Base-by-base conservation (phyloP, 2,797 vertebrate genomes). In the Myotis vivesi region DNA sequence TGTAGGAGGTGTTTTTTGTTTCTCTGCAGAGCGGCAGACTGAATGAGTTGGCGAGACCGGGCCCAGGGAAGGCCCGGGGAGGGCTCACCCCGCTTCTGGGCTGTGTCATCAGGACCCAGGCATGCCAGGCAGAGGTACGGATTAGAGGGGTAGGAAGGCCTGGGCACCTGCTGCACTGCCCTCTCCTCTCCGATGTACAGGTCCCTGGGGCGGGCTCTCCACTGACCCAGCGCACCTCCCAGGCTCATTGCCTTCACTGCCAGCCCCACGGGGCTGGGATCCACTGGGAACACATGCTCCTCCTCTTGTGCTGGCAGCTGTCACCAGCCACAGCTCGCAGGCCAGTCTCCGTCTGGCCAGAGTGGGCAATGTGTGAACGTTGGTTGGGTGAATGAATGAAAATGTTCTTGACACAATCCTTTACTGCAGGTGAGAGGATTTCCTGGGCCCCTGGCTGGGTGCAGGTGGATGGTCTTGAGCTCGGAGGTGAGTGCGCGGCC, bases 201-300 rank as follows among this genome's bases (percentile, higher is more conserved):
- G 49, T 13, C 7, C 6, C 36, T 13, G 19, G 19, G 57, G 10
- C 57, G 3, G 5, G 1, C 33, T 33, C 4, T 57, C 0, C 4
- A 19, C 25, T 9, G 6, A 66, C 87, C 76, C 0, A 46, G 23
- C 0, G 0, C 22, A 15, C 44, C 9, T 53, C 20, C n/a, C 22
- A 30, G 46, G 19, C 57, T 68, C n/a, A 16, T 16, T n/a, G 79
- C 13, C 15, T 55, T 33, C 23, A 25, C 36, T 23, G 38, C 16
- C 57, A 25, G 1, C 4, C 7, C 23, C 0, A 3, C 0, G 3
- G 2, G 11, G 20, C 6, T 28, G 17, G 20, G 22, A 3, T 12
- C 4, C 23, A 9, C 20, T 25, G 4, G 9, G 25, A 25, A 28
- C 53, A 30, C 5, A 57, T 30, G n/a, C 5, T 6, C 19, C 8